These are phyloP conservation scores for Sparus aurata DNA, from an alignment of 2,797 vertebrate species.

Conservation along the genomic window DNA sequence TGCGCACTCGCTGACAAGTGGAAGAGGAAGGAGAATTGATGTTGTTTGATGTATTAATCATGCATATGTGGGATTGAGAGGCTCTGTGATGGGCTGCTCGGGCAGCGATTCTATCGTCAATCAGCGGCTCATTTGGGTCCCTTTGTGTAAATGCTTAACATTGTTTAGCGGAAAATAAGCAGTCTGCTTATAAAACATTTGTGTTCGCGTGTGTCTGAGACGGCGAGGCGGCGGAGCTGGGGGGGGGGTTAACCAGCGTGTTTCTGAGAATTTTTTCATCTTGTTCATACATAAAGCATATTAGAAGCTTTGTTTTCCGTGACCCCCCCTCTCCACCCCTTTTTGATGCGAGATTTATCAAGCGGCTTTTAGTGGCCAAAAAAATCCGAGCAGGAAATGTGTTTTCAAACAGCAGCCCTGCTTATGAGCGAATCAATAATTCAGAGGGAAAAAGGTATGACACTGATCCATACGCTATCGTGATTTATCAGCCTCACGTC, in stretches of 20 bases:
- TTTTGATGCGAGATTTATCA: conserved; percentile 61
- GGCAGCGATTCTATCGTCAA: conserved; percentile 80
- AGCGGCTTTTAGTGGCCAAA: conserved; percentile 49
- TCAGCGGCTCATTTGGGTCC: conserved; percentile 80
- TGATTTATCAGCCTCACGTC: conserved; percentile 68
- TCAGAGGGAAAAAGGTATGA: conserved; percentile 69
- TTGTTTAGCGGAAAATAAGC: conserved; percentile 76
- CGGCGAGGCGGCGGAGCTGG: background rate
- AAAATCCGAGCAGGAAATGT: conserved; percentile 52
- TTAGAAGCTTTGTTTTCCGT: conserved; percentile 51
- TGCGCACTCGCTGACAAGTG: conserved; percentile 61
- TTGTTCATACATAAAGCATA: conserved; percentile 53
- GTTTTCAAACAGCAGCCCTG: conserved; percentile 58
- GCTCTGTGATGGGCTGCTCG: conserved; percentile 74
- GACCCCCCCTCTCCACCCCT: background rate
- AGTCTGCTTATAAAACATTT: conserved; percentile 59
- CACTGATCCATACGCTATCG: conserved; percentile 71
- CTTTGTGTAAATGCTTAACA: conserved; percentile 81
- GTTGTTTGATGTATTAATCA: conserved; percentile 87
- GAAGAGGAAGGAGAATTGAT: conserved; percentile 74
- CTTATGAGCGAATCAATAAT: conserved; percentile 73
- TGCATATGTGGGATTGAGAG: conserved; percentile 82
- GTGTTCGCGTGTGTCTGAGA: conserved; percentile 40
- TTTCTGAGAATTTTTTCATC: conserved; percentile 42
- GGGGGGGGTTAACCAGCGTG: background rate